Base-by-base conservation (phyloP, 2,113 vertebrate species). In the Tachysurus vachellii region DNA sequence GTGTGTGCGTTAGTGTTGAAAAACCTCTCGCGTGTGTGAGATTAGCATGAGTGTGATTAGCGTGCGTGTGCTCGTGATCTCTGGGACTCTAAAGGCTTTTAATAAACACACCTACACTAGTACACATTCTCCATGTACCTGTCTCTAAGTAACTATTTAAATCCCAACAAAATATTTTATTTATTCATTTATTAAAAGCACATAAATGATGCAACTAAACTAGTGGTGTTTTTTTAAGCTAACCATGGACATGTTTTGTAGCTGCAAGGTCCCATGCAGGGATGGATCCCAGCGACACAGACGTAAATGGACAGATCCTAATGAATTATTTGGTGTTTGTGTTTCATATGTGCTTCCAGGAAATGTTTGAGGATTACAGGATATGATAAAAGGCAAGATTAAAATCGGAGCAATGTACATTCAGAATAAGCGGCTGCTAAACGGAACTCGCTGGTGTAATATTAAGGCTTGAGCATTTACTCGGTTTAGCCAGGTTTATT, bases 271-370 rank as follows among this genome's bases (percentile, higher is more conserved):
- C 75, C 75, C 47, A 28, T n/a, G 75, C 28, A 47, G 28, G 26
- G n/a, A 26, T 14, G 28, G 44, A 54, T 16, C n/a, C 54, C 50
- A 53, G 66, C 75, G 28, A 16, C 75, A n/a, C 50, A 53, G 47
- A 54, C 7, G 0, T n/a, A n/a, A 79, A 79, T 14, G 26, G 75
- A 79, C 75, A 50, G 23, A 54, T 79, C 50, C n/a, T 23, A 2
- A 79, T 79, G 75, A 79, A 79, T 79, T 79, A 79, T 54, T 79
- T 79, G 75, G 44, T 79, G 75, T 28, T 54, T 54, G 47, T n/a
- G 75, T 28, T 79, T 14, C 12, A 17, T 54, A 28, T 79, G 47
- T n/a, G 75, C 50, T 54, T 79, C 50, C 26, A 54, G 54, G 75
- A 47, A 79, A 5, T 26, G 8, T 14, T 54, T 54, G 75, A 79